These are phyloP conservation scores for Cerastis leucographa DNA, from an alignment of 2,888 invertebrate species.

Conservation along the genomic window DNA sequence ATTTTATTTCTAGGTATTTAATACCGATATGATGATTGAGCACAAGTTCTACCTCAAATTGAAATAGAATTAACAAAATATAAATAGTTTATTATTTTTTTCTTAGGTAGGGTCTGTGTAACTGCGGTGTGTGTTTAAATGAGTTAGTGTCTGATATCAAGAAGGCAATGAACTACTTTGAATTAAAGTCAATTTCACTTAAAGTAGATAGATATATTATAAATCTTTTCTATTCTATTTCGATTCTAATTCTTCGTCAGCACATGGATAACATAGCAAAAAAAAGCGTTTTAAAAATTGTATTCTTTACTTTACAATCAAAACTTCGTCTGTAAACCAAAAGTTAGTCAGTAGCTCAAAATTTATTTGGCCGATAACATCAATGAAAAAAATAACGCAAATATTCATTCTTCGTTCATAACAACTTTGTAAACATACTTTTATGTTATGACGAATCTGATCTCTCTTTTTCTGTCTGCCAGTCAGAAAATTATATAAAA, in stretches of 20 bases:
- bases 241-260: slow-evolving; percentile 1
- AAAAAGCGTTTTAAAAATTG: background rate
- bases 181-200: background rate
- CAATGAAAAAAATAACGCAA: slow-evolving; percentile 22
- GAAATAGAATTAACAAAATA: background rate
- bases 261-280: background rate
- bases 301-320: slow-evolving; percentile 11
- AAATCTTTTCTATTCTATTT: too few species aligned
- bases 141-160: slow-evolving; percentile 4
- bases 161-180: background rate
- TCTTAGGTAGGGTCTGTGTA: background rate
- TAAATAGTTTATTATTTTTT: background rate
- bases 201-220: background rate
- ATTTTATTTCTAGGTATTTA: slow-evolving; percentile 33
- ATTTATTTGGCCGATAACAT: slow-evolving; percentile 42
- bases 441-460: background rate
- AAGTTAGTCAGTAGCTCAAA: slow-evolving; percentile 24
- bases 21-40: slow-evolving; percentile 1
- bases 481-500: background rate
- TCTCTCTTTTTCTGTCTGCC: background rate
- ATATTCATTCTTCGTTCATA: slow-evolving; percentile 12
- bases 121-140: background rate
- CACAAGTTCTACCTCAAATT: background rate
- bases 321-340: slow-evolving; percentile 45
- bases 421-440: slow-evolving; percentile 24